Percentiles rank a stretch among this genome's conserved stretches.
phyloP scores from a whole-genome alignment of 2,113 vertebrate genomes.

The Sander lucioperca region DNA sequence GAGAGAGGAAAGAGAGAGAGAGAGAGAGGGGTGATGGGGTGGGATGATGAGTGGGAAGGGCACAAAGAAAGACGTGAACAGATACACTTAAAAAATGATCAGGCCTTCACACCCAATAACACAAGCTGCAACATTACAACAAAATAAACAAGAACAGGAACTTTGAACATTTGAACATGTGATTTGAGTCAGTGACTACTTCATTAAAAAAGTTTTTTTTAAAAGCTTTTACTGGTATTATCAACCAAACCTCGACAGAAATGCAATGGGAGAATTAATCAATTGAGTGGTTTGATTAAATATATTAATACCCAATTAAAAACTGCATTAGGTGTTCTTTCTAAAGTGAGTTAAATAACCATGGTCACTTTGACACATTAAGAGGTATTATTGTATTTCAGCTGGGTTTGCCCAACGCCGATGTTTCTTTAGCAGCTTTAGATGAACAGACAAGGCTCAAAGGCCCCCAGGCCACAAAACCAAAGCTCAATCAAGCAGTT shows the following conservation, averaged over 20 bases:
- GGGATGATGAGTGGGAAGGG: neutral
- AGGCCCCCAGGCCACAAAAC: conserved; percentile 50
- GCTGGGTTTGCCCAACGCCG: conserved; percentile 4
- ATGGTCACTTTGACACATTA: conserved; percentile 20
- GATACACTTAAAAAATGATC: neutral
- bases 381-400: conserved; percentile 24
- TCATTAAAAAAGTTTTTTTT: neutral
- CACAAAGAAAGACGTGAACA: conserved; percentile 7
- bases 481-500: conserved; percentile 58
- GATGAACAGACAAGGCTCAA: conserved; percentile 39
- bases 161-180: neutral
- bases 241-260: neutral
- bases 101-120: neutral
- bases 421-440: conserved; percentile 42
- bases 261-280: neutral
- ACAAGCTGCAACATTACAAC: neutral
- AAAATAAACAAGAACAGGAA: neutral
- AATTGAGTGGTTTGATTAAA: neutral
- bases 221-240: neutral
- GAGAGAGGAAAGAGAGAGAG: conserved; percentile 8
- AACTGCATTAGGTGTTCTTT: neutral
- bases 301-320: neutral
- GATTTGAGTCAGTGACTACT: neutral
- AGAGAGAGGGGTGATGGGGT: neutral
- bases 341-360: neutral